Evolutionary conservation across 1,140 invertebrate species (phyloP).

Genomic region (Archivesica marissinica): DNA sequence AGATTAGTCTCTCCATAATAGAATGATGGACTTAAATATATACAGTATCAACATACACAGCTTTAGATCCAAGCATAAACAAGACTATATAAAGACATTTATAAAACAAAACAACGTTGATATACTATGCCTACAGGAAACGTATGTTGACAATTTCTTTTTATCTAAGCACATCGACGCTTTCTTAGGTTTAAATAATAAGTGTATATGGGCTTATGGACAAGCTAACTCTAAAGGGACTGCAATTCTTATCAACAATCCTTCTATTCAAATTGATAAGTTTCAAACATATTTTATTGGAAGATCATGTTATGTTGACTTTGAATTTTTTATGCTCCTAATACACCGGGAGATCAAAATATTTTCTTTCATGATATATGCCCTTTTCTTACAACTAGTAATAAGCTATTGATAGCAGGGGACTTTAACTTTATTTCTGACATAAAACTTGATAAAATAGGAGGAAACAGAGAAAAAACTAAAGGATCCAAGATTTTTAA

Average conservation of each 20-base stretch:
- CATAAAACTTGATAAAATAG: constrained; percentile 63
- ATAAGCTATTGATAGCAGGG: constrained; percentile 53
- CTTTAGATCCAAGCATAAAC: constrained; percentile 12
- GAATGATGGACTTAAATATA: constrained; percentile 27
- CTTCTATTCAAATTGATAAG: constrained; percentile 8
- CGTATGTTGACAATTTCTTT: constrained; percentile 4
- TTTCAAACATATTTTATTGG: too few species aligned
- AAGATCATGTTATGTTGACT: too few species aligned
- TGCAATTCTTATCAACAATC: constrained; percentile 28
- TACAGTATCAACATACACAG: constrained; percentile 37
- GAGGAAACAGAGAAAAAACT: constrained; percentile 51
- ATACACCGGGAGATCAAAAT: too few species aligned
- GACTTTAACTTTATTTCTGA: constrained; percentile 69
- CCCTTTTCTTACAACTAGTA: constrained; percentile 43
- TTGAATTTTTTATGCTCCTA: too few species aligned
- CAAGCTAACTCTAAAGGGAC: neutral
- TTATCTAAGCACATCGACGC: neutral
- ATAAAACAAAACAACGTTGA: constrained; percentile 16
- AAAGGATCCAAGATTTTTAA: constrained; percentile 49
- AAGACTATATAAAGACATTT: constrained; percentile 4
- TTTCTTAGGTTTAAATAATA: neutral
- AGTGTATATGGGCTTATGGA: constrained; percentile 26
- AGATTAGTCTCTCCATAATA: too few species aligned
- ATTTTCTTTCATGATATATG: too few species aligned
- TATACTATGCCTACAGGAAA: constrained; percentile 34